Evolutionary conservation across 2,113 vertebrate genomes (phyloP).

Genomic region (Carlito syrichta): DNA sequence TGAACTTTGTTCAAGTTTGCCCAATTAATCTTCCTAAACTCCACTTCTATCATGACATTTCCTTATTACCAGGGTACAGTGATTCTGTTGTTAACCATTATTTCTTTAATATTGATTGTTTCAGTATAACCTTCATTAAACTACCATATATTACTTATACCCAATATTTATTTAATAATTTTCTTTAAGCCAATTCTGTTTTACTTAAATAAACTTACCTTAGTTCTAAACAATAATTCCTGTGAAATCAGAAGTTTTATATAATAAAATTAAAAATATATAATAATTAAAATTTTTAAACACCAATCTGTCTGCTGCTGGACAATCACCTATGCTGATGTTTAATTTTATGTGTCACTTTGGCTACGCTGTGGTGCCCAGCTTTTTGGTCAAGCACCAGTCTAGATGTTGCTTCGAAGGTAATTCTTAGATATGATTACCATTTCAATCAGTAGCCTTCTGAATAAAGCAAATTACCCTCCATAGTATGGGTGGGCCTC

Average conservation of each 20-base stretch:
- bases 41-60: not conserved
- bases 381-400: not conserved
- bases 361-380: not conserved
- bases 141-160: not conserved
- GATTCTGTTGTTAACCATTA: not conserved
- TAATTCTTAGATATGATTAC: not conserved
- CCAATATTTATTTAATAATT: not conserved
- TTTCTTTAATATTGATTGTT: not conserved
- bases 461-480: not conserved
- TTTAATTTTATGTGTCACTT: not conserved
- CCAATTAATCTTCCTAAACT: not conserved
- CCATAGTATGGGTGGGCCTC: not conserved
- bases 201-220: not conserved
- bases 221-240: not conserved
- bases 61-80: not conserved
- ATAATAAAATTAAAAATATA: not conserved
- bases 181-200: slow-evolving; percentile 5
- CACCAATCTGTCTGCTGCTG: not conserved
- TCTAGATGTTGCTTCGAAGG: not conserved
- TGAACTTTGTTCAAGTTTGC: not conserved
- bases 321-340: not conserved
- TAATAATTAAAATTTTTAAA: not conserved
- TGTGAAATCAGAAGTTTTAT: not conserved
- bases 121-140: not conserved
- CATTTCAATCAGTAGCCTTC: not conserved